phyloP scores from a whole-genome alignment of 92 coral and sea anemone genomes.

The Parazoanthus darwini region DNA sequence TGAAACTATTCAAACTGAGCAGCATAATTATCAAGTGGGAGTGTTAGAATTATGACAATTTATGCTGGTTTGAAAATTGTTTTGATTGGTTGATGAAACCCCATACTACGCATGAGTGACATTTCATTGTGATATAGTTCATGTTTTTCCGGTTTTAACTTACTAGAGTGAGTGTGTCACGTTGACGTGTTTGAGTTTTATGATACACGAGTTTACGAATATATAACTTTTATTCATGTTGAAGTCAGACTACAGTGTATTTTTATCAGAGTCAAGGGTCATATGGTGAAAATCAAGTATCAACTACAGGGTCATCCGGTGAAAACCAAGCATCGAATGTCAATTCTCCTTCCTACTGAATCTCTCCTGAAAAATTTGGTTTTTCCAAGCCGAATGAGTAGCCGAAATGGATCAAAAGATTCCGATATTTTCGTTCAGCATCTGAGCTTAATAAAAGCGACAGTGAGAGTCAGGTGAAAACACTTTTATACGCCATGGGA shows the following conservation, averaged over 20 bases:
- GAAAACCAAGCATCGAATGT: constrained; percentile 8
- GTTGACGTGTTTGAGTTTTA: no score
- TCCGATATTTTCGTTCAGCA: background rate
- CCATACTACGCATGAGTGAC: no score
- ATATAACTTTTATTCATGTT: no score
- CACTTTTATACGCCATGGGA: no score
- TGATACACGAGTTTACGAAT: no score
- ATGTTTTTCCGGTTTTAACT: no score
- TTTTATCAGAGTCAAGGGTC: background rate
- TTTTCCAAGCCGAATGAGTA: constrained; percentile 1
- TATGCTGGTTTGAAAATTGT: no score
- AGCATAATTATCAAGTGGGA: constrained; percentile 26
- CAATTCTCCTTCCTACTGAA: constrained; percentile 19
- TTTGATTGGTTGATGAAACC: no score
- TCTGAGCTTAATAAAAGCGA: background rate
- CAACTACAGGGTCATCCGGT: background rate
- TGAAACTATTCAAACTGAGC: no score
- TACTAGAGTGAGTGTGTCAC: no score
- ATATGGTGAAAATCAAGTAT: constrained; percentile 14
- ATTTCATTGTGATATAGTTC: no score
- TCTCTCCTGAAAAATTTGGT: background rate
- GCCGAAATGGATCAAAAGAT: constrained; percentile 23
- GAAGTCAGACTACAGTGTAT: no score
- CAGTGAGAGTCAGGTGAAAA: background rate
- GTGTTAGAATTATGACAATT: background rate